A percentile compares a stretch with the other conserved stretches of the same genome.
phyloP scores from a whole-genome alignment of 2,888 invertebrate genomes.

The Stenchaetothrips biformis region DNA sequence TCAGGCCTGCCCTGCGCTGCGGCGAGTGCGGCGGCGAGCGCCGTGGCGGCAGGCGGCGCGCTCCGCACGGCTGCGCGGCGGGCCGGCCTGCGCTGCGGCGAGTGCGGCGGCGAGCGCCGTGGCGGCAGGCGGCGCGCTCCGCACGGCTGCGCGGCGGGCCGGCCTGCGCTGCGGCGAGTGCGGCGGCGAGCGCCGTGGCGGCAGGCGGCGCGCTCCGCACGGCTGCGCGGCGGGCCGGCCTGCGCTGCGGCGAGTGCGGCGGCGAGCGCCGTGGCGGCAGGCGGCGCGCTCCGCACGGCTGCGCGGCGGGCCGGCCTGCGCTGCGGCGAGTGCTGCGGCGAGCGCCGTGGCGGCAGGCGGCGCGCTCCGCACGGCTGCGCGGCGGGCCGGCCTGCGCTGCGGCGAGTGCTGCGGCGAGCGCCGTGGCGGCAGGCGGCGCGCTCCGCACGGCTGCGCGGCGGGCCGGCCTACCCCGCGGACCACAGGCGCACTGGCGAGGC shows the following conservation, averaged over 20 bases:
- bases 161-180: not conserved
- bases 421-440: not conserved
- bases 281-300: not conserved
- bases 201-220: not conserved
- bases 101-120: not conserved
- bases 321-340: not conserved
- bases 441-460: not conserved
- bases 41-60: not conserved
- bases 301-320: not conserved
- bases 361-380: not conserved
- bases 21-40: not conserved
- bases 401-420: not conserved
- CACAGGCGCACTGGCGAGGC: slow-evolving; percentile 19
- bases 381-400: not conserved
- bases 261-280: not conserved
- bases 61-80: not conserved
- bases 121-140: not conserved
- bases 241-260: not conserved
- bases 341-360: not conserved
- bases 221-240: not conserved
- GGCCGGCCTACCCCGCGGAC: not conserved
- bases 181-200: not conserved
- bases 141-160: not conserved
- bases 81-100: not conserved
- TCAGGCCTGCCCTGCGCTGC: no score